Conservation (phyloP, 2,113 vertebrate genomes). For the Nematolebias whitei region DNA sequence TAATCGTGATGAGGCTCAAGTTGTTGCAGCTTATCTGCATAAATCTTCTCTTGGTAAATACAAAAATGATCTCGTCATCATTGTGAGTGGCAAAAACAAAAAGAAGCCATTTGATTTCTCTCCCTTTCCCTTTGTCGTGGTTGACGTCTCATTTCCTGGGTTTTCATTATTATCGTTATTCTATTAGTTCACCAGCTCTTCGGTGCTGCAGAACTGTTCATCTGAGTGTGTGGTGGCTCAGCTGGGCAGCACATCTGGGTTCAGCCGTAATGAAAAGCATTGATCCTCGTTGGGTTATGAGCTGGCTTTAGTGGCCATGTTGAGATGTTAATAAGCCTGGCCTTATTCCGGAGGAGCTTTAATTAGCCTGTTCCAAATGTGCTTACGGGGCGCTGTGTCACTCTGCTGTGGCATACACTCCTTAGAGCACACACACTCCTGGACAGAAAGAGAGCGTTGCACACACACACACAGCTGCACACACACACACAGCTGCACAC, state of each 20-base stretch:
- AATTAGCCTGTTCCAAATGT: conserved; percentile 83
- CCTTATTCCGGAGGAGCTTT: conserved; percentile 79
- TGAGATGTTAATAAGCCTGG: conserved; percentile 79
- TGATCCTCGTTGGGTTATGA: conserved; percentile 80
- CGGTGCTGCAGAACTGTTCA: conserved; percentile 21
- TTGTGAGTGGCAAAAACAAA: neutral
- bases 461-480: conserved; percentile 15
- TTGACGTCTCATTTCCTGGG: too few species aligned
- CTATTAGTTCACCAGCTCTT: conserved; percentile 16
- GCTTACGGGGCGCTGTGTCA: conserved; percentile 79
- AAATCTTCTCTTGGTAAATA: too few species aligned
- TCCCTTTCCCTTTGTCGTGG: neutral
- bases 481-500: conserved; percentile 32
- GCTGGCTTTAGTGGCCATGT: conserved; percentile 65
- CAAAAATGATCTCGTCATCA: too few species aligned
- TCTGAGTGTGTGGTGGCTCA: conserved; percentile 46
- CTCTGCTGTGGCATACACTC: conserved; percentile 62
- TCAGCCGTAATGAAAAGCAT: conserved; percentile 77
- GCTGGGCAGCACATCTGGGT: conserved; percentile 60
- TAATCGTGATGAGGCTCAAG: too few species aligned
- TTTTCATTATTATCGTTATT: too few species aligned
- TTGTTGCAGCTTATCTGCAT: too few species aligned
- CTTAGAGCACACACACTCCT: conserved; percentile 7
- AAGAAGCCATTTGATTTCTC: too few species aligned
- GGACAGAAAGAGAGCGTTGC: too few species aligned